phyloP scores from a whole-genome alignment of 2,888 invertebrate genomes.

The Tanypteryx hageni region DNA sequence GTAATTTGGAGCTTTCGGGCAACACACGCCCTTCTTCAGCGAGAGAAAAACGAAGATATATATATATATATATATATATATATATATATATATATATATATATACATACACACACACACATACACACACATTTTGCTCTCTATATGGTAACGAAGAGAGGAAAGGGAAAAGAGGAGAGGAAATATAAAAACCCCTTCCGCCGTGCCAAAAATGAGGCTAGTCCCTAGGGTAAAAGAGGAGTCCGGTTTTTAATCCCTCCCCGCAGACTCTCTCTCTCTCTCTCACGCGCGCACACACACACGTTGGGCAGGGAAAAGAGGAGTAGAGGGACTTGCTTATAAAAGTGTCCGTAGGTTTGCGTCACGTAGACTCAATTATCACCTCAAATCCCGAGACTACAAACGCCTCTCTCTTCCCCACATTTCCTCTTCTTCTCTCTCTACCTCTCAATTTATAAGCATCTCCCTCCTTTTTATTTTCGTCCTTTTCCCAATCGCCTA shows the following conservation, averaged over 20 bases:
- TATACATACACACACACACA: too few relatives aligned
- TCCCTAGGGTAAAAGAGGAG: conserved; percentile 67
- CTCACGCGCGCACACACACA: background rate
- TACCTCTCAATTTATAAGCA: background rate
- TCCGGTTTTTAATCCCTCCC: conserved; percentile 67
- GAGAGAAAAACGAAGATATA: too few relatives aligned
- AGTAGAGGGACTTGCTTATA: background rate
- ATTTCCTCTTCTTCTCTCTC: background rate
- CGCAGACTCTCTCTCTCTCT: conserved; percentile 1
- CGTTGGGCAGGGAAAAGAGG: too few relatives aligned
- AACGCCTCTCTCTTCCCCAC: background rate
- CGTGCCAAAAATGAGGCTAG: background rate
- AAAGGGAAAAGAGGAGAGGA: background rate
- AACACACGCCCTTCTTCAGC: too few relatives aligned
- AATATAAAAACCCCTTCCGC: background rate
- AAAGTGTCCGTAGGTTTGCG: background rate
- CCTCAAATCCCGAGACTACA: conserved; percentile 15
- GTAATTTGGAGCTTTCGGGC: too few relatives aligned
- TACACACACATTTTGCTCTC: background rate
- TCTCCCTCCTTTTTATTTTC: background rate
- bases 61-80: too few relatives aligned
- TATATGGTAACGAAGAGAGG: background rate
- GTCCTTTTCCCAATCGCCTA: background rate
- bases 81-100: too few relatives aligned
- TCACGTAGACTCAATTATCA: conserved; percentile 32